These are phyloP conservation scores for Troilus luridus DNA, from an alignment of 2,888 invertebrate genomes.

Conservation along the genomic window DNA sequence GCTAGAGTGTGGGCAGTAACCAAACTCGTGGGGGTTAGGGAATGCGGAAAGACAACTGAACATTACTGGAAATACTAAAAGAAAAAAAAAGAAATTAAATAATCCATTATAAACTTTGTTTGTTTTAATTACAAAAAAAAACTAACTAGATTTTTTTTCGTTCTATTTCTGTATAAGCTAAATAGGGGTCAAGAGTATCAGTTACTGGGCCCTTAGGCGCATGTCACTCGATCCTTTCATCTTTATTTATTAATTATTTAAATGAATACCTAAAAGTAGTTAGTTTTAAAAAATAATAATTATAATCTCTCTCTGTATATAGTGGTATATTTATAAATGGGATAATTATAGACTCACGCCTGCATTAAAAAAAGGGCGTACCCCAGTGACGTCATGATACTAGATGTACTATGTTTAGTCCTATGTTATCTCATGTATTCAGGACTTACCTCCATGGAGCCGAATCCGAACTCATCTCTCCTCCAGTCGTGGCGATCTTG, in stretches of 20 bases:
- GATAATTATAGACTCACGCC: too few species aligned
- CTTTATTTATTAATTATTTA: background rate
- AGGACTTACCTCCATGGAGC: conserved; percentile 65
- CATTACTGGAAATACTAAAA: background rate
- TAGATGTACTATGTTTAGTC: too few species aligned
- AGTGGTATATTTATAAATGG: too few species aligned
- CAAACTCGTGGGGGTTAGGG: background rate
- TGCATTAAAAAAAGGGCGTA: background rate
- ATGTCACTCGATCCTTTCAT: background rate
- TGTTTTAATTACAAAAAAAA: background rate
- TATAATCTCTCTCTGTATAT: too few species aligned
- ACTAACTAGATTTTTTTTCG: background rate
- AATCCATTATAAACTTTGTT: background rate
- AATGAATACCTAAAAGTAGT: background rate
- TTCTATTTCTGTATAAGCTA: background rate
- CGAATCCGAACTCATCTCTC: conserved; percentile 64
- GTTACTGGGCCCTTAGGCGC: background rate
- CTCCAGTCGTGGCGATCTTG: background rate
- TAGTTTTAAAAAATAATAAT: background rate
- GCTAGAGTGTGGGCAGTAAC: background rate
- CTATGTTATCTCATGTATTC: background rate
- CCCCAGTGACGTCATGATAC: background rate
- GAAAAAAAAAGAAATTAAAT: too few species aligned
- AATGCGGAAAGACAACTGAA: background rate
- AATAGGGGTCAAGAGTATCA: conserved; percentile 32